Percentiles rank a stretch among this genome's conserved stretches.
Conservation (phyloP, 1,140 invertebrate genomes). For the Carcinoscorpius rotundicauda region DNA sequence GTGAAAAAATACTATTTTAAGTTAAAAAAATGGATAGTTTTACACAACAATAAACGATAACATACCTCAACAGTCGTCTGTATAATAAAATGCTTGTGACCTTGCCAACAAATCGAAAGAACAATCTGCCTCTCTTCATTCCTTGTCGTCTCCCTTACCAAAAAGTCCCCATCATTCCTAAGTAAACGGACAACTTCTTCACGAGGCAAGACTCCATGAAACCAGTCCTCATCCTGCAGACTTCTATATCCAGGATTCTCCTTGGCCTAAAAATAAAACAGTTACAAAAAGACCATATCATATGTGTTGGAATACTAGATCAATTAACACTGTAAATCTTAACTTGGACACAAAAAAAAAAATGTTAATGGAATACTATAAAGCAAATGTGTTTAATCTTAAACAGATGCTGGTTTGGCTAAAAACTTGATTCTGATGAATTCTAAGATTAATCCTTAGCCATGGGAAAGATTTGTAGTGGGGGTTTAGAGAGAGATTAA, state of each 20-base stretch:
- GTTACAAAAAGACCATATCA: too few relatives aligned
- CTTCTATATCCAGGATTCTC: conserved; percentile 16
- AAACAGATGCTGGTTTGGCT: too few relatives aligned
- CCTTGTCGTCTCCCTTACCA: conserved; percentile 86
- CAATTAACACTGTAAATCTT: neutral
- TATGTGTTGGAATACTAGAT: neutral
- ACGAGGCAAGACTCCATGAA: conserved; percentile 87
- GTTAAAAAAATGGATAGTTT: neutral
- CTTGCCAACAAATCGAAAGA: conserved; percentile 87
- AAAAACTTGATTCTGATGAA: too few relatives aligned
- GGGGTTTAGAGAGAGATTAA: too few relatives aligned
- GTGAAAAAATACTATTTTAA: too few relatives aligned
- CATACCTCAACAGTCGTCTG: conserved; percentile 77
- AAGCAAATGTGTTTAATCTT: too few relatives aligned
- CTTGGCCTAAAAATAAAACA: too few relatives aligned
- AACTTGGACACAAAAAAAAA: neutral
- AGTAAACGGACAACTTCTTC: conserved; percentile 89
- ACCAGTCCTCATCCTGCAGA: conserved; percentile 76
- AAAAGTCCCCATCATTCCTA: conserved; percentile 78
- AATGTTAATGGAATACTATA: neutral
- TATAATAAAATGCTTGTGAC: conserved; percentile 92
- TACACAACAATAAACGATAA: neutral
- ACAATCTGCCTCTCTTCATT: conserved; percentile 81
- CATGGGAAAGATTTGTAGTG: too few relatives aligned
- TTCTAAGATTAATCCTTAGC: too few relatives aligned